Evolutionary conservation across 1,140 invertebrate genomes (phyloP).

Genomic region (Ostrea denselamellosa): DNA sequence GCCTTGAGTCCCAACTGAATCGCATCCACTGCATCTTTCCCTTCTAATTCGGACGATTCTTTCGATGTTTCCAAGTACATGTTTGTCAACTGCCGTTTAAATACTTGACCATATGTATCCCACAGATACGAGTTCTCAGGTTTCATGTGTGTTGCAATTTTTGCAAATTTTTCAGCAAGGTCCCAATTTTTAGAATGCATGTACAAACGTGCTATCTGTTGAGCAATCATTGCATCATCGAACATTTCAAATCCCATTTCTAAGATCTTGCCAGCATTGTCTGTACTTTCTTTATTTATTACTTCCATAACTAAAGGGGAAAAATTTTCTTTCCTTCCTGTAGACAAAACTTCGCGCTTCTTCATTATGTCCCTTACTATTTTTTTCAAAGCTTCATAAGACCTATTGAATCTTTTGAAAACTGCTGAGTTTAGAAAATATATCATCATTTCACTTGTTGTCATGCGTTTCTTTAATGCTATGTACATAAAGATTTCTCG

Average conservation of each 20-base stretch:
- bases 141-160: conserved; percentile 50
- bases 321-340: conserved; percentile 53
- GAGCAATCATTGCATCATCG: conserved; percentile 60
- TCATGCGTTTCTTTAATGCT: conserved; percentile 17
- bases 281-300: conserved; percentile 49
- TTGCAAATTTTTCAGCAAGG: conserved; percentile 57
- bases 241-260: conserved; percentile 56
- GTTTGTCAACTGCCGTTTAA: conserved; percentile 55
- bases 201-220: conserved; percentile 62
- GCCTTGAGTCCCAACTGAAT: conserved; percentile 51
- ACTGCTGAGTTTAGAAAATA: conserved; percentile 50
- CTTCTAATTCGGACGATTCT: neutral
- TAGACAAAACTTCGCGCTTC: conserved; percentile 49
- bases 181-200: conserved; percentile 62
- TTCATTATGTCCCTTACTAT: conserved; percentile 60
- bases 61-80: conserved; percentile 48
- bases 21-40: conserved; percentile 27
- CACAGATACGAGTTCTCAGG: conserved; percentile 64
- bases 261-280: conserved; percentile 55
- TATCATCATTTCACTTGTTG: conserved; percentile 51
- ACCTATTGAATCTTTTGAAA: conserved; percentile 47
- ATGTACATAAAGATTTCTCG: conserved; percentile 55
- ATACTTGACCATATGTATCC: conserved; percentile 66
- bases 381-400: conserved; percentile 49
- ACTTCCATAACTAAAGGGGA: conserved; percentile 58